Evolutionary conservation across 2,797 vertebrate species (phyloP).

Genomic region (Epinephelus coioides): DNA sequence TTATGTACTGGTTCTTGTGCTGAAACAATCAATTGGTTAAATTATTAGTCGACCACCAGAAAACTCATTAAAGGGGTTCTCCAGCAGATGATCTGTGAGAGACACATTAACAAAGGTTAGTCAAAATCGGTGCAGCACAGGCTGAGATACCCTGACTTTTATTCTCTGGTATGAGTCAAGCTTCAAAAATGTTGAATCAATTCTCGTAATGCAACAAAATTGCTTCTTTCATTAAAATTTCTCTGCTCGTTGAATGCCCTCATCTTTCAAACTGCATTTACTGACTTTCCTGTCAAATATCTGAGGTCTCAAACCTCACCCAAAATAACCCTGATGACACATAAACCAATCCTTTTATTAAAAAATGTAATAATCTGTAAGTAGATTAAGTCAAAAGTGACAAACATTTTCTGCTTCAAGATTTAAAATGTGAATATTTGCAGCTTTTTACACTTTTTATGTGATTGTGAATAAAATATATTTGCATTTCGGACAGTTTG

Average conservation of each 20-base stretch:
- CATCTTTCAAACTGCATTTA: not conserved
- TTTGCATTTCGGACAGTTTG: not conserved
- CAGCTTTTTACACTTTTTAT: not conserved
- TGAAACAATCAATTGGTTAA: not conserved
- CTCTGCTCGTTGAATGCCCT: not conserved
- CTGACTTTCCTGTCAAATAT: slow-evolving; percentile 2
- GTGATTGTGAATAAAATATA: not conserved
- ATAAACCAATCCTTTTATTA: not conserved
- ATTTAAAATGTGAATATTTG: not conserved
- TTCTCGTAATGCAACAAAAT: slow-evolving; percentile 11
- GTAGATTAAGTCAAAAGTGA: not conserved
- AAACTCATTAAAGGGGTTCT: not conserved
- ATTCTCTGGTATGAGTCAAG: not conserved
- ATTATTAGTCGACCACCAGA: not conserved
- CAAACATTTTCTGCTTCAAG: too few relatives aligned
- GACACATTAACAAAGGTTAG: not conserved
- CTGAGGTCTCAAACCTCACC: not conserved
- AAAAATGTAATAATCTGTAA: not conserved
- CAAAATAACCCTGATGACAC: not conserved
- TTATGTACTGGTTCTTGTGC: not conserved
- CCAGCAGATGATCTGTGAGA: not conserved
- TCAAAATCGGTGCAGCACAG: not conserved
- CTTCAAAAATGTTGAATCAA: not conserved
- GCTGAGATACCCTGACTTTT: not conserved
- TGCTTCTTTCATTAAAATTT: not conserved